A percentile compares a stretch with the other conserved stretches of the same genome.
Evolutionary conservation across 1,140 invertebrate species (phyloP).

Genomic region (Zeugodacus cucurbitae): DNA sequence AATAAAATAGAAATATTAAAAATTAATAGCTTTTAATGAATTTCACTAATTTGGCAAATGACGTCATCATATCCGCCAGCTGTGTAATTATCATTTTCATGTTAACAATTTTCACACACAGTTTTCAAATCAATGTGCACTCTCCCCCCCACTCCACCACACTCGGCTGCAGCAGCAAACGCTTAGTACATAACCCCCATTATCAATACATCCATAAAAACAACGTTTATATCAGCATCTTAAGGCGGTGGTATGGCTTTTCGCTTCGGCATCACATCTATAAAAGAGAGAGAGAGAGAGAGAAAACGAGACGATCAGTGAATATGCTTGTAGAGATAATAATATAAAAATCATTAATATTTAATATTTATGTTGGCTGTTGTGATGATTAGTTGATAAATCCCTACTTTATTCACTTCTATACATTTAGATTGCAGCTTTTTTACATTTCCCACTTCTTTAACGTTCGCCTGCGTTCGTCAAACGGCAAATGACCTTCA

Average conservation of each 20-base stretch:
- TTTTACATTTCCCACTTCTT: background rate
- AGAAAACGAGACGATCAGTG: background rate
- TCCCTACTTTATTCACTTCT: background rate
- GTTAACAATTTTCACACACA: background rate
- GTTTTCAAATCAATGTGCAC: background rate
- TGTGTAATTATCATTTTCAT: background rate
- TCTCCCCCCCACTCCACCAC: no score
- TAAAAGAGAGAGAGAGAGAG: background rate
- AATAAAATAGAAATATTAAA: background rate
- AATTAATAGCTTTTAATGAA: background rate
- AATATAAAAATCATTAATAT: background rate
- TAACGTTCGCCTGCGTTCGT: background rate
- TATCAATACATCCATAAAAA: slow-evolving; percentile 9
- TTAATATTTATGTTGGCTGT: background rate
- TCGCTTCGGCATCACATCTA: slow-evolving; percentile 14
- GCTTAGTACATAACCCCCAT: background rate
- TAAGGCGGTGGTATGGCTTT: slow-evolving; percentile 15
- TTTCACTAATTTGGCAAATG: background rate
- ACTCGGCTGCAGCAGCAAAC: background rate
- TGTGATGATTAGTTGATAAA: background rate
- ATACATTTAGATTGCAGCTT: background rate
- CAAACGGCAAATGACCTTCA: slow-evolving; percentile 20
- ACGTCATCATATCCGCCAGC: no score
- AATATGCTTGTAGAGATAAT: background rate
- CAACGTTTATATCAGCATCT: background rate